Conservation (phyloP, 2,797 vertebrate species). For the Ciconia nigra region DNA sequence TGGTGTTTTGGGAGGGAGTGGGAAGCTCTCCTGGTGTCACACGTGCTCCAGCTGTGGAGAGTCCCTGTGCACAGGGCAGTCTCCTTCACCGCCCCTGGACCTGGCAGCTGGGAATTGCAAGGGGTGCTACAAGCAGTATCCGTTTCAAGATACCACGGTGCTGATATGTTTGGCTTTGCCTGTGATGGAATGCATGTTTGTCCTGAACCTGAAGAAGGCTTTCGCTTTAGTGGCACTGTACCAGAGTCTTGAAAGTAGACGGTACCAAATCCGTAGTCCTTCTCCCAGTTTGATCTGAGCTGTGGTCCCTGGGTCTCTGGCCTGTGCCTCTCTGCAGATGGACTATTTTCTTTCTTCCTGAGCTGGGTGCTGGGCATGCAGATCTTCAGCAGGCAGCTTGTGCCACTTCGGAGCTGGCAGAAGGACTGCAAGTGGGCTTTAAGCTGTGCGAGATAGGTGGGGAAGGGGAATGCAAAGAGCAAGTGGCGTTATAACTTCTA, state of each 20-base stretch:
- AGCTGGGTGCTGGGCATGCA: not conserved
- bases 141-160: not conserved
- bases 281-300: not conserved
- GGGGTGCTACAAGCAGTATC: not conserved
- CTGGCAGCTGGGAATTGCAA: not conserved
- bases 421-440: not conserved
- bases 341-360: not conserved
- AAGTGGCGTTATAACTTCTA: not conserved
- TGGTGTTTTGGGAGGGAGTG: not conserved
- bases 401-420: not conserved
- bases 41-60: not conserved
- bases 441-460: not conserved
- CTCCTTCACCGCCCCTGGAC: fast-evolving
- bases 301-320: not conserved
- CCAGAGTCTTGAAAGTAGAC: no score
- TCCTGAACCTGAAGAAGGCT: not conserved
- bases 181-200: not conserved
- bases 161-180: not conserved
- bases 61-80: not conserved
- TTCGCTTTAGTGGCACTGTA: not conserved
- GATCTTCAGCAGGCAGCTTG: not conserved
- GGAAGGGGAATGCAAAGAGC: not conserved
- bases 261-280: not conserved
- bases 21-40: not conserved
- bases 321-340: not conserved